Conservation (phyloP, 2,113 vertebrate genomes). For the Chloroceryle aenea region DNA sequence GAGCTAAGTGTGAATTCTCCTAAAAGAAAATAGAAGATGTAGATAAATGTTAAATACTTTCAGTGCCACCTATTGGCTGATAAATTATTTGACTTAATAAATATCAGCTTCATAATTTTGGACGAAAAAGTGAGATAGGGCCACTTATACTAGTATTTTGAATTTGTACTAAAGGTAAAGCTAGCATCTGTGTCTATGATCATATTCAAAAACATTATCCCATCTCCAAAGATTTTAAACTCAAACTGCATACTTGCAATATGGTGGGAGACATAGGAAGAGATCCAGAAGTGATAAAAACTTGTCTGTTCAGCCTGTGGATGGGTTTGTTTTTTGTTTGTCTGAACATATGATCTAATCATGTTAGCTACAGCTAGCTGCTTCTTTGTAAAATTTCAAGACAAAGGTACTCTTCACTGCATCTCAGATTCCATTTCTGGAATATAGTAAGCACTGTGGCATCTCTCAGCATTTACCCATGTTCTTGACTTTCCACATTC, state of each 20-base stretch:
- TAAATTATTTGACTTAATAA: background rate
- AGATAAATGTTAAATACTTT: conserved; percentile 53
- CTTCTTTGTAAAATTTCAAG: background rate
- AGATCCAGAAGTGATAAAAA: background rate
- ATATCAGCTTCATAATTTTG: background rate
- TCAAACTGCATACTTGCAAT: background rate
- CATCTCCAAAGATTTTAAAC: background rate
- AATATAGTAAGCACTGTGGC: background rate
- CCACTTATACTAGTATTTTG: background rate
- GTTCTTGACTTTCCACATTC: background rate
- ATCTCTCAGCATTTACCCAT: background rate
- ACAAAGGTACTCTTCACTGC: background rate
- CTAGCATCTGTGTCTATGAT: background rate
- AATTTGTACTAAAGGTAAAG: background rate
- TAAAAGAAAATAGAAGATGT: background rate
- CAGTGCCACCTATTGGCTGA: conserved; percentile 70
- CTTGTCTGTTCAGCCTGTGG: background rate
- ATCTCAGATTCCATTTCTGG: background rate
- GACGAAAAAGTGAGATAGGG: background rate
- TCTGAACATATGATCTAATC: background rate
- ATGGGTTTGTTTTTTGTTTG: background rate
- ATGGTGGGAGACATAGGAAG: background rate
- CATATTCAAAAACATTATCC: background rate
- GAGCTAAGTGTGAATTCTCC: background rate
- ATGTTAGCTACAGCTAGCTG: background rate